Evolutionary conservation across 2,797 vertebrate genomes (phyloP), one percentile per base, ranked within the genome.

Genomic region (Myotis planiceps): DNA sequence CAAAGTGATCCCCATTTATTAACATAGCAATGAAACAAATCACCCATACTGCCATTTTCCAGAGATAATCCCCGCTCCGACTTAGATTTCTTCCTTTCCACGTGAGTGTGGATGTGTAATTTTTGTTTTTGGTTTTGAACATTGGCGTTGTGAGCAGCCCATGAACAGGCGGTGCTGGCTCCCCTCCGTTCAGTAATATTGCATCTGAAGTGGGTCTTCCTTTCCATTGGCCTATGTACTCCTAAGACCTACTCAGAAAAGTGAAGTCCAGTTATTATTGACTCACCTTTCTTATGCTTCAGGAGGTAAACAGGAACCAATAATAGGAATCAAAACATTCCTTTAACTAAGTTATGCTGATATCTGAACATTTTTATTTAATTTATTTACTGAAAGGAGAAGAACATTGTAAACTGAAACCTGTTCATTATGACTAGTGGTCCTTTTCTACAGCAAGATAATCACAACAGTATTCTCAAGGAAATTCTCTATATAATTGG

Each of bases 371-470:
- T 76, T 76, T 84, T 86, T 78, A 79, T 69, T 39, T 88, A 72
- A 88, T 88, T 92, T 93, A 95, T 88, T 76, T 88, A 65, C 55
- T 84, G 51, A 92, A 85, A 90, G 42, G 68, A 93, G 71, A 94
- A 95, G 68, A 93, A 25, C 13, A 45, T 92, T 93, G 76, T 78
- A 84, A 76, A 84, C 16, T n/a, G 89, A 92, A 95, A 81, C 13
- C 68, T 68, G 25, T 81, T 95, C 72, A 84, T 96, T 88, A 72
- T 79, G 53, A 87, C 90, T 93, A 91, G 88, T 75, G 66, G 29
- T 82, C 63, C 93, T 90, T 87, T 97, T 49, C 88, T 90, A 32
- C 71, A 71, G 85, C 90, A 93, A 90, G 66, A 88, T 81, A 78
- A 87, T 91, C 69, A 66, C 83, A 80, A 60, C 60, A 74, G 8